These are phyloP conservation scores for Glaucidium brasilianum DNA, from an alignment of 2,113 vertebrate genomes.

Conservation along the genomic window DNA sequence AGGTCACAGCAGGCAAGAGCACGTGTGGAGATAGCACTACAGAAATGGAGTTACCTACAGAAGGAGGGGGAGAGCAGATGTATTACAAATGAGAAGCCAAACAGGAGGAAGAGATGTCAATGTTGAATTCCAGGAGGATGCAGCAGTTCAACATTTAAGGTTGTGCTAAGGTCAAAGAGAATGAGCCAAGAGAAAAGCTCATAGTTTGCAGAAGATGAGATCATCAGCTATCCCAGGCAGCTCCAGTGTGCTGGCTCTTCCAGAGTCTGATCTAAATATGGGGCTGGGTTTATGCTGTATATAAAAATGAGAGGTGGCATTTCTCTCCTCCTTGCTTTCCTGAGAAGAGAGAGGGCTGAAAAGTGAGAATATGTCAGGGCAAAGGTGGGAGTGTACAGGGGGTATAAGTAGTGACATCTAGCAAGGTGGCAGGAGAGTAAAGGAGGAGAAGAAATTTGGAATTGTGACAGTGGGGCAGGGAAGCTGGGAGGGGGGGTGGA, in stretches of 20 bases:
- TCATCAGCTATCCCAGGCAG: slow-evolving; percentile 36
- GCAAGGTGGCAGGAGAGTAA: background rate
- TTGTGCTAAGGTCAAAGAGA: slow-evolving; percentile 13
- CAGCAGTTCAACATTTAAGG: background rate
- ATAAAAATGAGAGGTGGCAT: background rate
- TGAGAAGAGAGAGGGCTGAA: background rate
- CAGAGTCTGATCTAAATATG: slow-evolving; percentile 20
- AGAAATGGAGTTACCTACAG: background rate
- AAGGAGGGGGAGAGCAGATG: background rate
- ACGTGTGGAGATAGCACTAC: background rate
- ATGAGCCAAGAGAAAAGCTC: background rate
- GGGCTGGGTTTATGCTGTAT: background rate
- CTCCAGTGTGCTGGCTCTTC: background rate
- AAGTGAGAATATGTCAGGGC: background rate
- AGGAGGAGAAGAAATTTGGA: background rate
- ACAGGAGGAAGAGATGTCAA: background rate
- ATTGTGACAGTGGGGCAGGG: background rate
- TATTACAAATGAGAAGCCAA: background rate
- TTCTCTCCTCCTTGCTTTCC: background rate
- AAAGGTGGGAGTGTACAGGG: background rate
- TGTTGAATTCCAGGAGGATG: slow-evolving; percentile 25
- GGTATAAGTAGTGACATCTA: background rate
- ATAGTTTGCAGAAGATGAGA: slow-evolving; percentile 29
- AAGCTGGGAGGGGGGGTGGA: background rate
- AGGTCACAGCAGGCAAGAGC: background rate